Percentiles rank a stretch among this genome's conserved stretches.
These are phyloP conservation scores for Dolichopus griseipennis DNA, from an alignment of 2,888 invertebrate species.

Conservation along the genomic window DNA sequence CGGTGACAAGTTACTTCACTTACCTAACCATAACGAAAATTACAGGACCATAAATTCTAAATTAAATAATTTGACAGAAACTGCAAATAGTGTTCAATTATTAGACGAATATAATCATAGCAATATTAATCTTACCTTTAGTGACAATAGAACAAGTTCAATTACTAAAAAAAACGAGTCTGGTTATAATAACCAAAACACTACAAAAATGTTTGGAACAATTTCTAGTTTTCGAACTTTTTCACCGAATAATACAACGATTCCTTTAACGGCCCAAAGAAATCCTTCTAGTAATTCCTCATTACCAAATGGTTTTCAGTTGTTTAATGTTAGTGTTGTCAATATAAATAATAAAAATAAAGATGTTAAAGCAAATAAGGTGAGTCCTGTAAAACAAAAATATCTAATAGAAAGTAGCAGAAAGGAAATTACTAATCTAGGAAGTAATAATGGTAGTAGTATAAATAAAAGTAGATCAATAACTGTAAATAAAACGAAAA, in stretches of 20 bases:
- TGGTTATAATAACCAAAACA: conserved; percentile 25
- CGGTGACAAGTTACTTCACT: neutral
- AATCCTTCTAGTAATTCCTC: neutral
- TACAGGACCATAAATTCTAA: neutral
- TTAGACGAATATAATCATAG: conserved; percentile 33
- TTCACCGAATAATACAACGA: conserved; percentile 45
- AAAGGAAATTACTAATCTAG: conserved; percentile 24
- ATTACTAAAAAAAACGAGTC: conserved; percentile 24
- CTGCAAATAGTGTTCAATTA: conserved; percentile 29
- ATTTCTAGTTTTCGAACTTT: conserved; percentile 49
- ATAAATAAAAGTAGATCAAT: conserved; percentile 29
- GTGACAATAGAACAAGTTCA: conserved; percentile 20
- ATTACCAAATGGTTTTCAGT: conserved; percentile 12
- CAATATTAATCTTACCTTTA: conserved; percentile 25
- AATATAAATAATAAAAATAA: conserved; percentile 22
- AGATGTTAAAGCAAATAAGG: conserved; percentile 19
- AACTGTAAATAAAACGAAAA: conserved; percentile 30
- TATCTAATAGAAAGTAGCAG: neutral
- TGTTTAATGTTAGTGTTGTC: conserved; percentile 23
- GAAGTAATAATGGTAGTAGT: conserved; percentile 16
- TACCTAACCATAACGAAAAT: neutral
- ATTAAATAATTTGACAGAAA: conserved; percentile 14
- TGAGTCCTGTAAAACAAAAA: conserved; percentile 17
- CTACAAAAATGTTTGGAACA: conserved; percentile 34
- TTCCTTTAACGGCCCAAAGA: conserved; percentile 21